These are phyloP conservation scores for Ostrea edulis DNA, from an alignment of 1,140 invertebrate species.

Conservation along the genomic window DNA sequence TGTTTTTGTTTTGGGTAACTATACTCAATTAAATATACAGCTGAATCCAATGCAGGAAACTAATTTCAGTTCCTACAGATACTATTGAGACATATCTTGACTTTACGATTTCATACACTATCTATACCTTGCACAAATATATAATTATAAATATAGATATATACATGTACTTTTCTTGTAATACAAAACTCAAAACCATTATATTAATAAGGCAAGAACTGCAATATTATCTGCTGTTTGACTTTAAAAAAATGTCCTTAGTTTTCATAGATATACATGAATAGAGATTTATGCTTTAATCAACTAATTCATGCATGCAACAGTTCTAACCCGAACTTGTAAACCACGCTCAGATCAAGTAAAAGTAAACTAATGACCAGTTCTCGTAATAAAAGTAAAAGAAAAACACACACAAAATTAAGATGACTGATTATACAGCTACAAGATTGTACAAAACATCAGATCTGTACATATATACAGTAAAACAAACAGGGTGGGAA, in stretches of 20 bases:
- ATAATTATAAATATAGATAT: not conserved
- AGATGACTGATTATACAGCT: not conserved
- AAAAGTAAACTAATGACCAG: not conserved
- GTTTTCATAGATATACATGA: not conserved
- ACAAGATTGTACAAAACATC: not conserved
- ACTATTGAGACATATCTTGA: not conserved
- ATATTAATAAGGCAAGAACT: not conserved
- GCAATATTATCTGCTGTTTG: not conserved
- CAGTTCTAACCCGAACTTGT: not conserved
- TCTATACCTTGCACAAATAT: not conserved
- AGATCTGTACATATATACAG: constrained; percentile 16
- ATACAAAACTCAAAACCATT: not conserved
- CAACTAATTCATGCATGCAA: not conserved
- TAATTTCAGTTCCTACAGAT: not conserved
- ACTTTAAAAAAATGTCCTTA: not conserved
- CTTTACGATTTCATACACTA: not conserved
- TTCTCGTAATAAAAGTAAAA: not conserved
- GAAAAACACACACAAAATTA: not conserved
- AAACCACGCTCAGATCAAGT: not conserved
- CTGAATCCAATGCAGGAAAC: not conserved
- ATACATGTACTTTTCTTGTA: not conserved
- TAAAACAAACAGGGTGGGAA: not conserved
- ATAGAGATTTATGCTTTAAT: no score
- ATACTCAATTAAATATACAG: not conserved
- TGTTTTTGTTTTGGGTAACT: not conserved